phyloP scores from a whole-genome alignment of 1,140 invertebrate genomes.

The Cardiocondyla obscurior region DNA sequence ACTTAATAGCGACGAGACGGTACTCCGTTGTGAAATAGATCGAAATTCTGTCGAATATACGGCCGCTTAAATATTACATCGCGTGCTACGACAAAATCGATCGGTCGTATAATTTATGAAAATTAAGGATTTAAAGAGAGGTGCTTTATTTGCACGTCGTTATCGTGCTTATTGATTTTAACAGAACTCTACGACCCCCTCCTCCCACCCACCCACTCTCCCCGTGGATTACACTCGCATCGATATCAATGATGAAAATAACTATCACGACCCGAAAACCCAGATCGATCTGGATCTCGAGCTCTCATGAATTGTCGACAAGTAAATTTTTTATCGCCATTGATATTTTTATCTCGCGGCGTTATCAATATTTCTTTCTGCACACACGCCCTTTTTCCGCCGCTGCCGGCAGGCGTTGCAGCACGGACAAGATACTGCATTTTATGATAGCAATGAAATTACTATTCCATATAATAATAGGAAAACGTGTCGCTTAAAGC shows the following conservation, averaged over 20 bases:
- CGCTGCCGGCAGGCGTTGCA: not conserved
- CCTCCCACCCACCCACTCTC: no score
- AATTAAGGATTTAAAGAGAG: constrained; percentile 25
- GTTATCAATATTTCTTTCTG: not conserved
- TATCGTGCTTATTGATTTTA: constrained; percentile 39
- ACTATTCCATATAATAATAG: constrained; percentile 6
- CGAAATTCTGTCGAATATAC: constrained; percentile 12
- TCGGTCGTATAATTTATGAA: constrained; percentile 33
- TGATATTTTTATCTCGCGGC: not conserved
- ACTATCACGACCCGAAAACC: constrained; percentile 30
- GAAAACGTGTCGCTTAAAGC: constrained; percentile 11
- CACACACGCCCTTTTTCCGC: not conserved
- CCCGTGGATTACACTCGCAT: not conserved
- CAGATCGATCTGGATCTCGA: not conserved
- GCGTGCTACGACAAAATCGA: constrained; percentile 26
- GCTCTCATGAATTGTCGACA: not conserved
- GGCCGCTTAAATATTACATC: constrained; percentile 23
- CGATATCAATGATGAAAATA: constrained; percentile 23
- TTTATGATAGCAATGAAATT: constrained; percentile 17
- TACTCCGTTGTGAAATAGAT: constrained; percentile 14
- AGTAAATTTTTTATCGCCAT: not conserved
- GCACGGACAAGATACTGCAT: not conserved
- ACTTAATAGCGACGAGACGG: not conserved
- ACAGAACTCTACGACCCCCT: constrained; percentile 2
- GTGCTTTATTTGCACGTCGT: not conserved